Conservation (phyloP, 1,140 invertebrate species). For the Euglossa dilemma region DNA sequence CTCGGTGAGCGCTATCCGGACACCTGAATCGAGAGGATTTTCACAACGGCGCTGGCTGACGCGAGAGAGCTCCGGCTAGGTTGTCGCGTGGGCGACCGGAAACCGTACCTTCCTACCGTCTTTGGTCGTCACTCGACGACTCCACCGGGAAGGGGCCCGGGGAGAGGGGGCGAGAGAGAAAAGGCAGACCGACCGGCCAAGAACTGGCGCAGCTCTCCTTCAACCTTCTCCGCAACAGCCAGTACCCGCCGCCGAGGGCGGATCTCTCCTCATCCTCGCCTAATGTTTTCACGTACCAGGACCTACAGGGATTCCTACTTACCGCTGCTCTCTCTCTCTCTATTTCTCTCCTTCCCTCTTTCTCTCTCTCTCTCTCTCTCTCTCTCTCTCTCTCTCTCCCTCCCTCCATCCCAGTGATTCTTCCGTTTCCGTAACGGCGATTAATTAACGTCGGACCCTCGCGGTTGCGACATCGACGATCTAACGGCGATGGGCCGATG, state of each 20-base stretch:
- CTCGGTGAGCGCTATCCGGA: constrained; percentile 67
- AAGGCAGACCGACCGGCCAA: constrained; percentile 60
- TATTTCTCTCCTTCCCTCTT: too few relatives aligned
- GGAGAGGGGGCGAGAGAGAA: constrained; percentile 39
- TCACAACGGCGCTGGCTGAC: constrained; percentile 64
- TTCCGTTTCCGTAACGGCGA: constrained; percentile 6
- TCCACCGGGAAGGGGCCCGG: constrained; percentile 39
- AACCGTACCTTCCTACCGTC: constrained; percentile 81
- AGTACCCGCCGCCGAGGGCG: constrained; percentile 52
- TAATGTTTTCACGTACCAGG: constrained; percentile 44
- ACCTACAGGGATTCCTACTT: constrained; percentile 34
- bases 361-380: not conserved
- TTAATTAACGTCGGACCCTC: not conserved
- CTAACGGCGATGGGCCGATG: not conserved
- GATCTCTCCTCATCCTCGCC: constrained; percentile 55
- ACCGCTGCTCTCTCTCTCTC: too few relatives aligned
- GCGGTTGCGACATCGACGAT: not conserved
- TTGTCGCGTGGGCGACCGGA: constrained; percentile 80
- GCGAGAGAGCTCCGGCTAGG: constrained; percentile 72
- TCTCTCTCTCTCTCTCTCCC: too few relatives aligned
- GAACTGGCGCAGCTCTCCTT: constrained; percentile 66
- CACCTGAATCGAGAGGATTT: constrained; percentile 72
- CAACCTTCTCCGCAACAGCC: constrained; percentile 62
- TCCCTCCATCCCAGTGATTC: not conserved
- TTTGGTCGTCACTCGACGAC: constrained; percentile 75